phyloP scores from a whole-genome alignment of 2,113 vertebrate genomes.

The Stictonetta naevosa region DNA sequence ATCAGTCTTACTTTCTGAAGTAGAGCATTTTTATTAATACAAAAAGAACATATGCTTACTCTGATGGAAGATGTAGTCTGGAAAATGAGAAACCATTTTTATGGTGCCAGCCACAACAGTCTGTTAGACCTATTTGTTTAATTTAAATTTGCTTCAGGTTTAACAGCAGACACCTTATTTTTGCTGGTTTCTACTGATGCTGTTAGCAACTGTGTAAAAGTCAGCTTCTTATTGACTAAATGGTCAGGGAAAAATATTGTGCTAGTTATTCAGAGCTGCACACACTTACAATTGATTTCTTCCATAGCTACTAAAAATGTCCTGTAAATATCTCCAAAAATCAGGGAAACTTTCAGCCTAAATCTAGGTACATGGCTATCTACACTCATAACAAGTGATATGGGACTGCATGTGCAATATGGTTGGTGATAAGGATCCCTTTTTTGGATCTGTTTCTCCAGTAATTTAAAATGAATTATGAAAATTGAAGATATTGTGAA shows the following conservation, averaged over 20 bases:
- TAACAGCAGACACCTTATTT: background rate
- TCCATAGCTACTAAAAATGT: background rate
- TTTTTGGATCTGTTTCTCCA: background rate
- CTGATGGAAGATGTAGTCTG: fast-evolving
- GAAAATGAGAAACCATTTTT: background rate
- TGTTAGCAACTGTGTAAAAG: background rate
- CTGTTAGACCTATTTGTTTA: background rate
- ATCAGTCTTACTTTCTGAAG: background rate
- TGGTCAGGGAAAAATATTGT: background rate
- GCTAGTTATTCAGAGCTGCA: background rate
- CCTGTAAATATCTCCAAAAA: background rate
- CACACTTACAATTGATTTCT: background rate
- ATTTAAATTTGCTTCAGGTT: background rate
- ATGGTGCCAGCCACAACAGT: background rate
- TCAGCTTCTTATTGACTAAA: background rate
- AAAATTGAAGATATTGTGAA: background rate
- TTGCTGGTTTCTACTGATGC: background rate
- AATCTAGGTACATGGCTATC: fast-evolving
- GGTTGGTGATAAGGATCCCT: background rate
- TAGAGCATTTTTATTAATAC: background rate
- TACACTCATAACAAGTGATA: background rate
- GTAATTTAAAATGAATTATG: background rate
- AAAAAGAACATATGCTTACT: background rate
- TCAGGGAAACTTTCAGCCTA: background rate
- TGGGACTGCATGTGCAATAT: background rate